Base-by-base conservation (phyloP, 2,113 vertebrate genomes). In the Pseudorhombus dupliciocellatus region DNA sequence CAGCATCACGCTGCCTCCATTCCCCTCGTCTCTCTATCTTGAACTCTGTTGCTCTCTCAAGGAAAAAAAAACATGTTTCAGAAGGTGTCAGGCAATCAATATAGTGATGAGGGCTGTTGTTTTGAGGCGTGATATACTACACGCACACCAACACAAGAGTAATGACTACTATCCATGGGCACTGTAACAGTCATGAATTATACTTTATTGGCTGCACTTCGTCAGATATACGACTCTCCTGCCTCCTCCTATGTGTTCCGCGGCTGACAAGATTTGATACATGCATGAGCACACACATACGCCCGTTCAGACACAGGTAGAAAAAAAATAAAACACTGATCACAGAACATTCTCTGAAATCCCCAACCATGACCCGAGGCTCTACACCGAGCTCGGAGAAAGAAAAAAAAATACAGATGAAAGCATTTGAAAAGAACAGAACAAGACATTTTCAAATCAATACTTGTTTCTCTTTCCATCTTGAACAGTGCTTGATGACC, bases 391-490 rank as follows among this genome's bases (percentile, higher is more conserved):
- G 44, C 70, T 70, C 51, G 48, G n/a, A 70, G 53, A 10, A 15
- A 16, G 15, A 20, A 14, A 74, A 80, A 69, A 76, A 75, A 53
- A 78, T 16, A 71, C 67, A 87, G 72, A 86, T 88, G 84, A 84
- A 88, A 78, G 83, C 73, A 76, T 82, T 86, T 77, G 56, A 81
- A 88, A 88, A 86, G 84, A 87, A 91, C 86, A 87, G 84, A 90
- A 88, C 88, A 87, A 87, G 87, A 83, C 87, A 87, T 91, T 90
- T 88, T 89, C 68, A 77, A 85, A 90, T 92, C 90, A 90, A 92
- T 92, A 90, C 70, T 34, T 81, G 84, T 78, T 85, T 80, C 63
- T 82, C 57, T 80, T 56, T 18, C 66, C 77, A 73, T 84, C 75
- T 57, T 84, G 83, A 87, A 75, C 74, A 66, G 86, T 75, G 76